Evolutionary conservation across 2,888 invertebrate species (phyloP).

Genomic region (Philaethria dido): DNA sequence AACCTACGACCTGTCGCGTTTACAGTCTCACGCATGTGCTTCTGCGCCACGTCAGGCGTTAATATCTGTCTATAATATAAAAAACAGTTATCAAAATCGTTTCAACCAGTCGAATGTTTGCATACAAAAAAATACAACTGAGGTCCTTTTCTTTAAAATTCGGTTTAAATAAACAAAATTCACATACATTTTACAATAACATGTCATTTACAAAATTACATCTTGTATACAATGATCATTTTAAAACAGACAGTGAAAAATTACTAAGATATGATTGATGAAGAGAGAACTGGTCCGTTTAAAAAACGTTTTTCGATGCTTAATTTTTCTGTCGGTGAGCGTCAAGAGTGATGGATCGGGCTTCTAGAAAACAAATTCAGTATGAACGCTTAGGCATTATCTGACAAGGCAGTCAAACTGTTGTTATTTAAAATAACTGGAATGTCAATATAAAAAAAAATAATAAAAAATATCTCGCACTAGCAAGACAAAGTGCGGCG

Average conservation of each 20-base stretch:
- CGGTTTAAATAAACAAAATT: no score
- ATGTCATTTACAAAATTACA: constrained; percentile 15
- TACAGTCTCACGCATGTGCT: no score
- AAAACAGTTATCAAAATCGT: no score
- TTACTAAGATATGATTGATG: constrained; percentile 74
- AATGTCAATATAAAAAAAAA: no score
- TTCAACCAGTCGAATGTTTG: no score
- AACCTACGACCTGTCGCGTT: no score
- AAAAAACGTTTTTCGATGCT: constrained; percentile 73
- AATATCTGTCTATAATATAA: no score
- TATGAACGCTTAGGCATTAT: constrained; percentile 17
- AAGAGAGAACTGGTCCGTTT: constrained; percentile 58
- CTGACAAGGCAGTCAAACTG: constrained; percentile 14
- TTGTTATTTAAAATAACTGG: background rate
- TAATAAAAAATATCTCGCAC: no score
- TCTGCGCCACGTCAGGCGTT: no score
- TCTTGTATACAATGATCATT: constrained; percentile 35
- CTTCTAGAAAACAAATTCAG: constrained; percentile 44
- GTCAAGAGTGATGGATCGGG: constrained; percentile 69
- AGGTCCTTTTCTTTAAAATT: no score
- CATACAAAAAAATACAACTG: no score
- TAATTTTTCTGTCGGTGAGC: constrained; percentile 76
- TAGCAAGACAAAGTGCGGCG: no score
- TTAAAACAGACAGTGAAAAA: constrained; percentile 73
- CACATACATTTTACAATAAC: background rate